Base-by-base conservation (phyloP, 2,888 invertebrate genomes). In the Octodonta nipae region DNA sequence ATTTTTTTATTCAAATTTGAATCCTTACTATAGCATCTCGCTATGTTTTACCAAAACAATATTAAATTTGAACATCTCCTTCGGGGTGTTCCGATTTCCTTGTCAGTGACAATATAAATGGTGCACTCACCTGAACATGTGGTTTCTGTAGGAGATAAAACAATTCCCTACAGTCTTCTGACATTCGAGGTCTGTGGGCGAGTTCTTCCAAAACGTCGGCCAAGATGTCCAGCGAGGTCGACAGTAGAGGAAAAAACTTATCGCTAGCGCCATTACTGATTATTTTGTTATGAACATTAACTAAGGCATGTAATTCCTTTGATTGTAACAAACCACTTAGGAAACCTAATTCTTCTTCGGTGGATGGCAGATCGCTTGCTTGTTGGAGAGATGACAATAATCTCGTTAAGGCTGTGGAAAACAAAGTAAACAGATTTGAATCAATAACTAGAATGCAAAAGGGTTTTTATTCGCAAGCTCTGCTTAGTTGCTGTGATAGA, bases 201-300 rank as follows among this genome's bases (percentile, higher is more conserved):
- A 88, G 64, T 54, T 85, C 81, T 54, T 85, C 82, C 52, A 88
- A 62, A 4, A 88, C 85, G 56, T 88, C 87, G 41, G 82, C 50
- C 53, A 58, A 53, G 36, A 78, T 78, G 64, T 84, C 79, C 73
- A 86, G 81, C 3, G 85, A 78, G 58, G 85, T 85, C 10, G 87
- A 87, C 5, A 88, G 66, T 29, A 85, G 68, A 0, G 88, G 87
- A 51, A 79, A 83, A 54, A 85, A 77, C 49, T 80, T 79, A 50
- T 86, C 85, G 67, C 85, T 84, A 52, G 81, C 78, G 33, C 81
- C 79, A 63, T 82, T 82, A 48, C 77, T 80, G 36, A 81, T 71
- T 49, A 87, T 86, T 63, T 84, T 85, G 56, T 87, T 87, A 60
- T 89, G 88, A 37, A 88, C 87, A 64, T 86, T 84, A 15, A 89